Evolutionary conservation across 2,888 invertebrate genomes (phyloP).

Genomic region (Eledone cirrhosa): DNA sequence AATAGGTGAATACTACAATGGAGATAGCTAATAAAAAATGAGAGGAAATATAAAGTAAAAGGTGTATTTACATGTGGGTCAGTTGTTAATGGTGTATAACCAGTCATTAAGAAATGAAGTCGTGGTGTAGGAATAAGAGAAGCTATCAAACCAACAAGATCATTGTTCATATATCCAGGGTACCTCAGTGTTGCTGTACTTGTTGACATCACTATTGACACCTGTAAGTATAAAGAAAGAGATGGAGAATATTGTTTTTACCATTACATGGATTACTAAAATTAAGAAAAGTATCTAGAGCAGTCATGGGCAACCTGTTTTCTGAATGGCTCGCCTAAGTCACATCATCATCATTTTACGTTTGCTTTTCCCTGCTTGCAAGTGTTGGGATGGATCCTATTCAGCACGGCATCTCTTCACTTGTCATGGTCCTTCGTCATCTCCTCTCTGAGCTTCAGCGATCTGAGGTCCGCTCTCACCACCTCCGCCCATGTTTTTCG

Average conservation of each 20-base stretch:
- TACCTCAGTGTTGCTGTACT: slow-evolving; percentile 93
- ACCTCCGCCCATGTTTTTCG: too few species aligned
- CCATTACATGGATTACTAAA: not conserved
- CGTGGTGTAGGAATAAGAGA: slow-evolving; percentile 96
- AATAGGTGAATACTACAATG: not conserved
- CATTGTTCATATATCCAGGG: slow-evolving; percentile 98
- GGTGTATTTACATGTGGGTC: slow-evolving; percentile 77
- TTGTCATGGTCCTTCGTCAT: too few species aligned
- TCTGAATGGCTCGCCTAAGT: too few species aligned
- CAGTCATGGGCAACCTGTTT: too few species aligned
- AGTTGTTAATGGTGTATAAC: slow-evolving; percentile 88
- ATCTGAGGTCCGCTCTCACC: too few species aligned
- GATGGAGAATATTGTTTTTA: not conserved
- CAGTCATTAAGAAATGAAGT: slow-evolving; percentile 99
- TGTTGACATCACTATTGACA: slow-evolving; percentile 98
- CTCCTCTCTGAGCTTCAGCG: too few species aligned
- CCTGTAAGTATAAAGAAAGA: slow-evolving; percentile 51
- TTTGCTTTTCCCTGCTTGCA: too few species aligned
- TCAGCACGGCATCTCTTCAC: too few species aligned
- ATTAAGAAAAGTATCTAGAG: too few species aligned
- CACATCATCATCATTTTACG: too few species aligned
- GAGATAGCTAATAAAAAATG: not conserved
- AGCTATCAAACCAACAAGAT: slow-evolving; percentile 91
- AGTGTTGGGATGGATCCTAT: too few species aligned
- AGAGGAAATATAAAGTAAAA: not conserved